Conservation (phyloP, 2,888 invertebrate species). For the Cristatella mucedo region DNA sequence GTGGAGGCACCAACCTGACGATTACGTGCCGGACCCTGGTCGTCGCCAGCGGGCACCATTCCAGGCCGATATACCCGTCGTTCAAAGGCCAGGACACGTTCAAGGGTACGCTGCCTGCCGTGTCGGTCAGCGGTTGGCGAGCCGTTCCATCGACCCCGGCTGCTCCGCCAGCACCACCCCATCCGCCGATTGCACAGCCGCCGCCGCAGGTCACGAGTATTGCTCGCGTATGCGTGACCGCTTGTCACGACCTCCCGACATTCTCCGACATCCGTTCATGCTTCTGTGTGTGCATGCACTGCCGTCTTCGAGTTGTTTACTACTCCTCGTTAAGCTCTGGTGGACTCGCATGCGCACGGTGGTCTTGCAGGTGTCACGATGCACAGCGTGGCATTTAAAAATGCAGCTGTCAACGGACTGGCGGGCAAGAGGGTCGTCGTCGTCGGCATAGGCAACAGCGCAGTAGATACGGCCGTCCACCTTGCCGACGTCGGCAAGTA, state of each 20-base stretch:
- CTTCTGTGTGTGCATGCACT: no score
- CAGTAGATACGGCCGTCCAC: slow-evolving; percentile 28
- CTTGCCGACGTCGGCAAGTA: slow-evolving; percentile 26
- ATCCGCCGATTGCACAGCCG: no score
- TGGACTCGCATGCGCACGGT: no score
- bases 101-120: slow-evolving; percentile 17
- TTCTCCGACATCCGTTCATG: no score
- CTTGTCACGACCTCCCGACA: no score
- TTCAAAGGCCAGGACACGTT: slow-evolving; percentile 29
- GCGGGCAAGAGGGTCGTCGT: slow-evolving; percentile 25
- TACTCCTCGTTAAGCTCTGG: no score
- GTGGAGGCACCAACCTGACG: background rate
- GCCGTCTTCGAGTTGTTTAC: no score
- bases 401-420: slow-evolving; percentile 22
- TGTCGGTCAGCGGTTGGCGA: no score
- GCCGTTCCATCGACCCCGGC: no score
- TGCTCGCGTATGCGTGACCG: no score
- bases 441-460: slow-evolving; percentile 34
- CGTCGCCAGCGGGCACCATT: slow-evolving; percentile 30
- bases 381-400: slow-evolving; percentile 29
- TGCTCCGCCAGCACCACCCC: no score
- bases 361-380: slow-evolving; percentile 24
- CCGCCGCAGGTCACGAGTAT: no score
- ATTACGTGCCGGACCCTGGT: slow-evolving; percentile 12
- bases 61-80: slow-evolving; percentile 20